phyloP scores from a whole-genome alignment of 2,113 vertebrate species.

The Verasper variegatus region DNA sequence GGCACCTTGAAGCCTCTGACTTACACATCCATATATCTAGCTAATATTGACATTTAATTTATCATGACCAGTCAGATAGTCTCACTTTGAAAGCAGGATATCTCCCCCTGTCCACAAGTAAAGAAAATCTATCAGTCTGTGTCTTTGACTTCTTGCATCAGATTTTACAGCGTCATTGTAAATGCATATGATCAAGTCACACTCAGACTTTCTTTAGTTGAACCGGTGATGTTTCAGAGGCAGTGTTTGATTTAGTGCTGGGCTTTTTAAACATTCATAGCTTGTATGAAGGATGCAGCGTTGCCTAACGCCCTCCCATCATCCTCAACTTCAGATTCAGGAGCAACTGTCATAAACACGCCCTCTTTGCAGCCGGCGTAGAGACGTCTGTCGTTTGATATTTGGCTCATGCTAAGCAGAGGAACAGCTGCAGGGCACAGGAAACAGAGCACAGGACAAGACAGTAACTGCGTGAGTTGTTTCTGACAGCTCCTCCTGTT shows the following conservation, averaged over 20 bases:
- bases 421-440: slow-evolving; percentile 75
- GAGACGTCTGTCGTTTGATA: slow-evolving; percentile 75
- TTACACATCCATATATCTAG: slow-evolving; percentile 7
- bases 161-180: background rate
- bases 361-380: slow-evolving; percentile 65
- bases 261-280: slow-evolving; percentile 33
- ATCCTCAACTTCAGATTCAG: slow-evolving; percentile 54
- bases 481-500: slow-evolving; percentile 74
- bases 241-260: background rate
- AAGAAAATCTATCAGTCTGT: background rate
- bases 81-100: background rate
- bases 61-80: background rate
- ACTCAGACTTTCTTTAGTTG: background rate
- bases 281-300: slow-evolving; percentile 10
- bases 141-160: background rate
- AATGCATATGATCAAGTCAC: background rate
- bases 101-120: background rate
- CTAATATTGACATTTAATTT: background rate
- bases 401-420: slow-evolving; percentile 78
- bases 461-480: slow-evolving; percentile 60
- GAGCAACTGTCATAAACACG: slow-evolving; percentile 70
- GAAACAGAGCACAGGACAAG: slow-evolving; percentile 68
- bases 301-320: slow-evolving; percentile 23
- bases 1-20: slow-evolving; percentile 55
- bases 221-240: background rate